Evolutionary conservation across 1,140 invertebrate species (phyloP).

Genomic region (Aphidius ervi): DNA sequence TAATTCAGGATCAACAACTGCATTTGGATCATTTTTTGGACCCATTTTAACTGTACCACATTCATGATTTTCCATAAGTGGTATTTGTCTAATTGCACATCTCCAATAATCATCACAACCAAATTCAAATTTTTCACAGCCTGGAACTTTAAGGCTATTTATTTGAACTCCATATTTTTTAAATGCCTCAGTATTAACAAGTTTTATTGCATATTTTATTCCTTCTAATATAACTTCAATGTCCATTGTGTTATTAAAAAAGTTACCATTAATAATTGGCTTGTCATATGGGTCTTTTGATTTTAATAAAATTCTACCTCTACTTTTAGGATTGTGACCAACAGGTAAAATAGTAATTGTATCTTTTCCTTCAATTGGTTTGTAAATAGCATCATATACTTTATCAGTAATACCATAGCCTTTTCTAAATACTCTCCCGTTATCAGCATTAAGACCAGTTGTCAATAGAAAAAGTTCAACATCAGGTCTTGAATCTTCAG

Average conservation of each 20-base stretch:
- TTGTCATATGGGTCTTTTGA: conserved; percentile 66
- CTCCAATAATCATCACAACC: conserved; percentile 34
- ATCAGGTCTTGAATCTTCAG: conserved; percentile 52
- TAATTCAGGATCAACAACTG: conserved; percentile 48
- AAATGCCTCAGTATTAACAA: conserved; percentile 57
- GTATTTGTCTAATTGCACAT: conserved; percentile 37
- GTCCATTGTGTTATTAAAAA: conserved; percentile 65
- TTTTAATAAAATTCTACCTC: conserved; percentile 65
- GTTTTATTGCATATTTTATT: conserved; percentile 59
- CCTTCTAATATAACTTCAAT: conserved; percentile 63
- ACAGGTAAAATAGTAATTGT: conserved; percentile 50
- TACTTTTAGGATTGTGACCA: conserved; percentile 62
- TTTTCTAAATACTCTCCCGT: conserved; percentile 57
- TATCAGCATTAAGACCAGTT: conserved; percentile 59
- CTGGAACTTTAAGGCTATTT: conserved; percentile 51
- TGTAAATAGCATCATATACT: conserved; percentile 40
- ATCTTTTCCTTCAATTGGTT: conserved; percentile 51
- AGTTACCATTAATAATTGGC: conserved; percentile 79
- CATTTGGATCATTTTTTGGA: conserved; percentile 32
- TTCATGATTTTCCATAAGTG: conserved; percentile 43
- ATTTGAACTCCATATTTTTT: conserved; percentile 54
- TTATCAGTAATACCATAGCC: conserved; percentile 51
- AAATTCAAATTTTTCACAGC: conserved; percentile 52
- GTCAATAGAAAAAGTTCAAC: conserved; percentile 55
- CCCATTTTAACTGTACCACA: conserved; percentile 54